A percentile compares a stretch with the other conserved stretches of the same genome.
These are phyloP conservation scores for Drosophila koepferae DNA, from an alignment of 2,888 invertebrate genomes.

Conservation along the genomic window DNA sequence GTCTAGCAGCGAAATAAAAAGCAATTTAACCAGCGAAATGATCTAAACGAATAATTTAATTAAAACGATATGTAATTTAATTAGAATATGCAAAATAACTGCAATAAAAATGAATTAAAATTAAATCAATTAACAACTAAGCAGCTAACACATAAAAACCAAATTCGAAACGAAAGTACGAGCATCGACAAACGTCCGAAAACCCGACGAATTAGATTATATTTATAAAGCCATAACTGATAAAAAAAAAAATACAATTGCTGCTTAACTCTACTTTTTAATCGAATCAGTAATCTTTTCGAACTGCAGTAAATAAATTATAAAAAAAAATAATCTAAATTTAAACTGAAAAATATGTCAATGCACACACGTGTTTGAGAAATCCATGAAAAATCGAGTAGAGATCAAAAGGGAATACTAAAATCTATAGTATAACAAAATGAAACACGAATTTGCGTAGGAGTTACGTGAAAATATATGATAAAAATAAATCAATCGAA, in stretches of 20 bases:
- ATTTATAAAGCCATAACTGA: background rate
- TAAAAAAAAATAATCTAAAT: slow-evolving; percentile 3
- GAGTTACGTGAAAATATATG: background rate
- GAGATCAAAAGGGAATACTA: background rate
- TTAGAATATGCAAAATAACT: slow-evolving; percentile 24
- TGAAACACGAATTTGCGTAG: background rate
- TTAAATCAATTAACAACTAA: slow-evolving; percentile 8
- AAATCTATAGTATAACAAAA: background rate
- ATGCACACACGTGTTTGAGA: background rate
- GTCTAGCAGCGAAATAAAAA: slow-evolving; percentile 50
- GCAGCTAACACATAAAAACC: background rate
- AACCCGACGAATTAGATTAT: background rate
- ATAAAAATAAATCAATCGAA: background rate
- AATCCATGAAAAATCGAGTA: background rate
- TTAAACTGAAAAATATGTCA: background rate
- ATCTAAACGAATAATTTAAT: slow-evolving; percentile 44
- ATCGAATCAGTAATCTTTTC: background rate
- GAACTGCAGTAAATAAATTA: background rate
- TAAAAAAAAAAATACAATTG: background rate
- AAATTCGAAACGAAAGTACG: slow-evolving; percentile 5
- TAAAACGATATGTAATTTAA: slow-evolving; percentile 29
- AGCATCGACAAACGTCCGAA: slow-evolving; percentile 42
- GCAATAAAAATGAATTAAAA: slow-evolving; percentile 17
- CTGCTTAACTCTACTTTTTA: background rate
- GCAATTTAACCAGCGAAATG: slow-evolving; percentile 46